Percentiles rank a stretch among this genome's conserved stretches.
Evolutionary conservation across 2,888 invertebrate genomes (phyloP).

Genomic region (Ormyrus thymus): DNA sequence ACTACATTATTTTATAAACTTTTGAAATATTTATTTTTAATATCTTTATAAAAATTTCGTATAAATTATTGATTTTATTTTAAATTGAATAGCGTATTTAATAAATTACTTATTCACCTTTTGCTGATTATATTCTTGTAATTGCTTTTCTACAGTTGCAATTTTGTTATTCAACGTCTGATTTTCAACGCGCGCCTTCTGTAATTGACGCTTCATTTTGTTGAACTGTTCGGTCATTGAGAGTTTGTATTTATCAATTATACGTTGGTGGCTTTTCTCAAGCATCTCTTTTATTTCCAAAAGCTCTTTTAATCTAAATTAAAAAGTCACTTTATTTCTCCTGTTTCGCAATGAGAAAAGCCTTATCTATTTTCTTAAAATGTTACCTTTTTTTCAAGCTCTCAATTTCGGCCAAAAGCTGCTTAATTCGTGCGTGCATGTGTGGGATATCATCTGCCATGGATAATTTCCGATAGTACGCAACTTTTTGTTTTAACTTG

Average conservation of each 20-base stretch:
- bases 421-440: slow-evolving; percentile 33
- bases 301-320: slow-evolving; percentile 59
- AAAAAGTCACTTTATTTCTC: no score
- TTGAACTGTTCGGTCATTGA: slow-evolving; percentile 58
- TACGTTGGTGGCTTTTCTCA: slow-evolving; percentile 59
- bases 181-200: slow-evolving; percentile 58
- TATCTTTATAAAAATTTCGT: no score
- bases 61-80: slow-evolving; percentile 11
- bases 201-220: slow-evolving; percentile 58
- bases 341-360: background rate
- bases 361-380: background rate
- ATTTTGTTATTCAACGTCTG: slow-evolving; percentile 57
- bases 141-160: slow-evolving; percentile 55
- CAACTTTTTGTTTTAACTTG: slow-evolving; percentile 53
- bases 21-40: no score
- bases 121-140: slow-evolving; percentile 62
- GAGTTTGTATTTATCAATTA: slow-evolving; percentile 58
- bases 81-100: no score
- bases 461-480: background rate
- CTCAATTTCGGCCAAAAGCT: slow-evolving; percentile 35
- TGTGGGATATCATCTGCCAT: slow-evolving; percentile 22
- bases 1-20: no score
- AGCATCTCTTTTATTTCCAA: slow-evolving; percentile 59
- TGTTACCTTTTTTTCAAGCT: slow-evolving; percentile 43
- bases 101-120: slow-evolving; percentile 57